Percentiles rank a stretch among this genome's conserved stretches.
These are phyloP conservation scores for Gymnobelideus leadbeateri DNA, from an alignment of 2,113 vertebrate genomes.

Conservation along the genomic window DNA sequence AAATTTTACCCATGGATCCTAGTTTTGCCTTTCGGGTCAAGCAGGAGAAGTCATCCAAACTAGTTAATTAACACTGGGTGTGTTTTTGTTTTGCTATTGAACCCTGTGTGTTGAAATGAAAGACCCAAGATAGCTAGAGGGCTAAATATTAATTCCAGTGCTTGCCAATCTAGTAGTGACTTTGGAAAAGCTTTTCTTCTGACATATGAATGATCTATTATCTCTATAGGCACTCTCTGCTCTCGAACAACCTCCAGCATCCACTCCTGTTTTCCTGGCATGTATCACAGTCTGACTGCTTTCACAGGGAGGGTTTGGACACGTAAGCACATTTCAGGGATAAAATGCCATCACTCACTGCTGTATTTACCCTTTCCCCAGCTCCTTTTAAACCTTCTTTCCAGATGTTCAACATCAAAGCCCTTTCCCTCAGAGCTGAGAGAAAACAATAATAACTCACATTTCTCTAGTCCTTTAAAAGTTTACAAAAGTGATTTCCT, in stretches of 20 bases:
- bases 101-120: not conserved
- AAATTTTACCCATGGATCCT: not conserved
- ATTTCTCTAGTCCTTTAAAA: not conserved
- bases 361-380: constrained; percentile 12
- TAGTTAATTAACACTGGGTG: not conserved
- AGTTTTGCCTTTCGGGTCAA: not conserved
- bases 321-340: constrained; percentile 20
- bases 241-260: not conserved
- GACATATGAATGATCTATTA: not conserved
- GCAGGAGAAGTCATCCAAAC: not conserved
- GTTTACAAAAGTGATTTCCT: not conserved
- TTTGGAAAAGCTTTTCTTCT: not conserved
- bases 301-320: not conserved
- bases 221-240: not conserved
- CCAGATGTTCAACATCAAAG: constrained; percentile 19
- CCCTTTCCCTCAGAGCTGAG: not conserved
- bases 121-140: not conserved
- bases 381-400: constrained; percentile 2
- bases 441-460: not conserved
- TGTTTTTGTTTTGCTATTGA: not conserved
- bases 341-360: constrained; percentile 22
- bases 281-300: not conserved
- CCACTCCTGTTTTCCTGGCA: constrained; percentile 4
- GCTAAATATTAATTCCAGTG: not conserved
- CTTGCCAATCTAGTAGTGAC: not conserved